Evolutionary conservation across 2,888 invertebrate species (phyloP).

Genomic region (Arrhopalites spinosus): DNA sequence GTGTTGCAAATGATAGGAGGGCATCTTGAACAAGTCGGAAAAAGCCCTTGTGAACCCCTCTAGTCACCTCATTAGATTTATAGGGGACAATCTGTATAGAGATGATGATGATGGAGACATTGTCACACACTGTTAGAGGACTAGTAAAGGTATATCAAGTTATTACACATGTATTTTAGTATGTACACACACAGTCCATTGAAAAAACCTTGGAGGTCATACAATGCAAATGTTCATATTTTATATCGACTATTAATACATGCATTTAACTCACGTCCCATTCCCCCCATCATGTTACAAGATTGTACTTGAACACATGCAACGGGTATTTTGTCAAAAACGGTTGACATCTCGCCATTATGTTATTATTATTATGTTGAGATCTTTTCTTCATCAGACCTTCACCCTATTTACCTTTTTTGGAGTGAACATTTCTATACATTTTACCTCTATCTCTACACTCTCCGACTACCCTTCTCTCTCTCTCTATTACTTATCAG

Average conservation of each 20-base stretch:
- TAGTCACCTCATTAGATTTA: neutral
- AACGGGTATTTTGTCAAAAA: slow-evolving; percentile 45
- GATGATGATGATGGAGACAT: slow-evolving; percentile 21
- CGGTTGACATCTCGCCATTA: slow-evolving; percentile 41
- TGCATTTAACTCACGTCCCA: neutral
- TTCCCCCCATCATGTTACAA: neutral
- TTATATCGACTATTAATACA: too few species aligned
- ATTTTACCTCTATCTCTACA: neutral
- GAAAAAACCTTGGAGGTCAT: slow-evolving; percentile 23
- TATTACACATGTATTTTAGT: too few species aligned
- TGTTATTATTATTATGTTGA: slow-evolving; percentile 25
- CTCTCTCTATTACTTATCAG: slow-evolving; percentile 7
- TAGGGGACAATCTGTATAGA: slow-evolving; percentile 15
- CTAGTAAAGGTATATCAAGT: too few species aligned
- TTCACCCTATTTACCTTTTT: slow-evolving; percentile 57
- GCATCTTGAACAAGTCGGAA: slow-evolving; percentile 23
- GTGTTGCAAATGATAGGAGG: slow-evolving; percentile 27
- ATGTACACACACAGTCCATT: too few species aligned
- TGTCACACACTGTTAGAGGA: slow-evolving; percentile 31
- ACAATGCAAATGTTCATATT: slow-evolving; percentile 18
- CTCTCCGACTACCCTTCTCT: neutral
- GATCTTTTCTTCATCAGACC: slow-evolving; percentile 45
- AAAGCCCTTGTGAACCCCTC: slow-evolving; percentile 13
- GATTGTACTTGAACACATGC: neutral
- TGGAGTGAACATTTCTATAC: slow-evolving; percentile 47